Evolutionary conservation across 2,888 invertebrate genomes (phyloP), one percentile per base, ranked within the genome.

Genomic region (Sipha maydis): DNA sequence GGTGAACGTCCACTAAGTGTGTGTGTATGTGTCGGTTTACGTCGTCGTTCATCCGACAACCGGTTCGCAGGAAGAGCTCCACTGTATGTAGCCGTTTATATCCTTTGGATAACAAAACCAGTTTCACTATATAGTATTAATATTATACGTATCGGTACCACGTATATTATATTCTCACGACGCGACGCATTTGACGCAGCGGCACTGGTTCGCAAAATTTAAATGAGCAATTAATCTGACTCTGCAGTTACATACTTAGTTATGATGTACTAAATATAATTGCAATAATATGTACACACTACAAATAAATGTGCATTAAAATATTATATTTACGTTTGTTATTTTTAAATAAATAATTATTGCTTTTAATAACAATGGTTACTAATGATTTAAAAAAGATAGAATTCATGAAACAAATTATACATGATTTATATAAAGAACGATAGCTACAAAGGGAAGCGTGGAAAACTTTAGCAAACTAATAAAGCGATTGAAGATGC

Each of bases 21-120:
- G 25, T 34, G 54, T 21, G 21, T 79, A 38, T 79, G 61, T 34
- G 61, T 25, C 0, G n/a, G 28, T 11, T 28, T 41, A 34, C 78
- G 28, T 78, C 34, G 56, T 61, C 79, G 14, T 34, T 21, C 76
- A 28, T 61, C 61, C 76, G 28, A 77, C 77, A 85, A 85, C 85
- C 85, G 85, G 85, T 85, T 85, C 67, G 31, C 67, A 25, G 69
- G 67, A 76, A 85, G 85, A 77, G 34, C 67, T 48, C 28, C 11
- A 0, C 38, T 28, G 75, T 56, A 28, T n/a, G 48, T n/a, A 77
- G 77, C 76, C 85, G 67, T 77, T 76, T 69, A 85, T 38, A 78
- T 85, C 77, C 77, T 77, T 85, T 77, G 85, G 85, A 77, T 85
- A 69, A 28, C 28, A 34, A 85, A 85, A 85, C 85, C 85, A 85